phyloP scores from a whole-genome alignment of 1,140 invertebrate genomes.

The Drosophila navojoa region DNA sequence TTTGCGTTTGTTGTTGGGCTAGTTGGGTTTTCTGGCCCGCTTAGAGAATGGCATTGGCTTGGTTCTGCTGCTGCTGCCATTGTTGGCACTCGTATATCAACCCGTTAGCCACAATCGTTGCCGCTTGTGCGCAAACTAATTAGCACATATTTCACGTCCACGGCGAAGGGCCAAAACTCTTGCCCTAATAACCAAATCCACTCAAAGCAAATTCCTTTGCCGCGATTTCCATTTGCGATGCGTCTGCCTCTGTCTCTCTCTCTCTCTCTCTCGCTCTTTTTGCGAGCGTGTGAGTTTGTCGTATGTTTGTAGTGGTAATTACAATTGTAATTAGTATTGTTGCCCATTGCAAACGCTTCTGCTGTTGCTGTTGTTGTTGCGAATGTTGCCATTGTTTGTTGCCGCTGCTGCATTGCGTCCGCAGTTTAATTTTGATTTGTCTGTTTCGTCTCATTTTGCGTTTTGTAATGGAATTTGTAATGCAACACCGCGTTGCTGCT shows the following conservation, averaged over 20 bases:
- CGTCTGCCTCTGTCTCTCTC: background rate
- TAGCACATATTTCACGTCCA: slow-evolving; percentile 76
- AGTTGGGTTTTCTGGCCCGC: background rate
- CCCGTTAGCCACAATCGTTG: slow-evolving; percentile 40
- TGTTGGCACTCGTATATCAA: slow-evolving; percentile 27
- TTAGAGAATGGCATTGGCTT: background rate
- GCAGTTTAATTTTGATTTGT: slow-evolving; percentile 81
- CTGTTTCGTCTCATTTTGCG: slow-evolving; percentile 69
- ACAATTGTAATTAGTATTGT: slow-evolving; percentile 78
- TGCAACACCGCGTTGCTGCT: slow-evolving; percentile 19
- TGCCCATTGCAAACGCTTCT: slow-evolving; percentile 36
- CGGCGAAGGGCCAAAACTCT: slow-evolving; percentile 27
- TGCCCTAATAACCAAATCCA: slow-evolving; percentile 30
- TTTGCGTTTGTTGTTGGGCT: background rate
- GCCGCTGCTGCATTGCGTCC: slow-evolving; percentile 42
- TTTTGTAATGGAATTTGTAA: slow-evolving; percentile 78
- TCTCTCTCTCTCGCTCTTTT: background rate
- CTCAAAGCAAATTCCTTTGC: slow-evolving; percentile 62
- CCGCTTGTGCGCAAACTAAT: slow-evolving; percentile 66
- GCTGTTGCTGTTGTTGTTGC: background rate
- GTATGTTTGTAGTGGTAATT: slow-evolving; percentile 56
- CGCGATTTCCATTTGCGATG: slow-evolving; percentile 54
- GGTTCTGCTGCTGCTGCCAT: background rate
- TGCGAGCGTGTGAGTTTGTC: slow-evolving; percentile 19
- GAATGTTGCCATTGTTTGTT: slow-evolving; percentile 18